phyloP scores from a whole-genome alignment of 53 echinoderm and acorn worm species.

The Arbacia lixula region DNA sequence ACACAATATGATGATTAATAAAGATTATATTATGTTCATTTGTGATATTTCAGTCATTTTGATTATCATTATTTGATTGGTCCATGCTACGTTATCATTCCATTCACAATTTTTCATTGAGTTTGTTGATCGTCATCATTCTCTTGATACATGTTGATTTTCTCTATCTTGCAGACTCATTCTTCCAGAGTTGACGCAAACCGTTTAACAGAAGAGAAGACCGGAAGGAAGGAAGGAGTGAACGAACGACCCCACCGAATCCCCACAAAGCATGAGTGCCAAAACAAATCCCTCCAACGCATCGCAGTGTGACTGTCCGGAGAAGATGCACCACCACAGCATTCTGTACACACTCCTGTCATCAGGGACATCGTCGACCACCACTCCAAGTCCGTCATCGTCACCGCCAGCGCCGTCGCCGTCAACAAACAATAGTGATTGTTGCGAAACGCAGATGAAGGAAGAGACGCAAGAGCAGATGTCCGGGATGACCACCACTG shows the following conservation, averaged over 20 bases:
- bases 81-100: no score
- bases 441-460: background rate
- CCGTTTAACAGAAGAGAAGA: no score
- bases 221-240: constrained; percentile 8
- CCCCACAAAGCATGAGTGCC: constrained; percentile 40
- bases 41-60: no score
- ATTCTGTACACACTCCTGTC: constrained; percentile 88
- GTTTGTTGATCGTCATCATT: no score
- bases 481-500: constrained; percentile 22
- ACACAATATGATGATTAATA: no score
- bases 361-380: constrained; percentile 43
- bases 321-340: constrained; percentile 84
- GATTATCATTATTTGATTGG: no score
- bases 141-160: no score
- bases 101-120: no score
- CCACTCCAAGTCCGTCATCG: constrained; percentile 44
- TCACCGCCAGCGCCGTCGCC: constrained; percentile 47
- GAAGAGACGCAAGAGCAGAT: background rate
- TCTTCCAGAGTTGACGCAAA: no score
- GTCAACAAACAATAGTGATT: background rate
- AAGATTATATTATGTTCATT: no score
- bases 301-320: constrained; percentile 89
- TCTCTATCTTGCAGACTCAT: no score
- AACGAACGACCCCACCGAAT: constrained; percentile 41
- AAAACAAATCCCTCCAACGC: constrained; percentile 65